phyloP scores from a whole-genome alignment of 2,797 vertebrate genomes.

The Chiroxiphia lanceolata region DNA sequence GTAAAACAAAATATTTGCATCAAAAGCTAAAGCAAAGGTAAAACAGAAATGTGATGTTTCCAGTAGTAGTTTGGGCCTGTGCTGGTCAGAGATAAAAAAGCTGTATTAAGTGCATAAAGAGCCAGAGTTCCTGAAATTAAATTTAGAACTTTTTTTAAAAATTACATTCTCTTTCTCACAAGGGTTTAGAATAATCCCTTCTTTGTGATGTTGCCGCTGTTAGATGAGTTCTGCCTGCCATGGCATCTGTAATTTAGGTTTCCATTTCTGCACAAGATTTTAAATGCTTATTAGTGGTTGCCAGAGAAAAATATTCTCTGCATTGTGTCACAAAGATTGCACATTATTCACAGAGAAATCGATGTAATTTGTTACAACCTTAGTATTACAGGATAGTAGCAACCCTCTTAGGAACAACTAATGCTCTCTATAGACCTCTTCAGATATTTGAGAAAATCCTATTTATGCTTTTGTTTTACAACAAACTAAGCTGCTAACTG shows the following conservation, averaged over 20 bases:
- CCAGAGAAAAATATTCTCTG: slow-evolving; percentile 61
- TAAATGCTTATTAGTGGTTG: slow-evolving; percentile 62
- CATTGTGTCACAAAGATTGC: slow-evolving; percentile 52
- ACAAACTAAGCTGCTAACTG: background rate
- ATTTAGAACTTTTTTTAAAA: background rate
- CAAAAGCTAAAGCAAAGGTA: background rate
- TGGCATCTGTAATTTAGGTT: slow-evolving; percentile 67
- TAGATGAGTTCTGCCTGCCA: slow-evolving; percentile 55
- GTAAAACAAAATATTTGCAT: background rate
- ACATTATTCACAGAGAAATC: slow-evolving; percentile 45
- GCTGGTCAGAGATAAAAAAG: background rate
- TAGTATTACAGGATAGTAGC: slow-evolving; percentile 11
- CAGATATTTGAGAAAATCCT: background rate
- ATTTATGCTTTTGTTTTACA: background rate
- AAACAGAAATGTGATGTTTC: background rate
- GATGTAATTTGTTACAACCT: slow-evolving; percentile 36
- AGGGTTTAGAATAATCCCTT: slow-evolving; percentile 28
- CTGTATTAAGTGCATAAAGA: background rate
- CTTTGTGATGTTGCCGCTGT: slow-evolving; percentile 37
- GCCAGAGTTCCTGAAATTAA: background rate
- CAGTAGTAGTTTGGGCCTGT: background rate
- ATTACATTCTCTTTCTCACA: background rate
- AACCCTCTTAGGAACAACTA: background rate
- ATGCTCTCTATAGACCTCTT: background rate
- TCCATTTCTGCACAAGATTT: slow-evolving; percentile 65